Evolutionary conservation across 1,140 invertebrate genomes (phyloP).

Genomic region (Brachionus angularis): DNA sequence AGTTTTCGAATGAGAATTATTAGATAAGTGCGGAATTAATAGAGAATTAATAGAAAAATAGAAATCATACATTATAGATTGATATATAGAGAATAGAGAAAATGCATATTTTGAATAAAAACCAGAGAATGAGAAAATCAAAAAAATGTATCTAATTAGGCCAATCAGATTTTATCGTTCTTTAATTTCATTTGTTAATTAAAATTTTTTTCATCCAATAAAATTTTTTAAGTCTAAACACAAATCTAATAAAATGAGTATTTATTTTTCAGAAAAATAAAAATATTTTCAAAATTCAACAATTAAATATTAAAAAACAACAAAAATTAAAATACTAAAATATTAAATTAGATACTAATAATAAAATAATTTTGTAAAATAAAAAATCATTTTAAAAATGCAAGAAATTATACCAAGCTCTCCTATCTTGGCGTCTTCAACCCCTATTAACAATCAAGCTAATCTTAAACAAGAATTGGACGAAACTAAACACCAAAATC

Average conservation of each 20-base stretch:
- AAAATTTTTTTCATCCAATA: conserved; percentile 11
- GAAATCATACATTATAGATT: no score
- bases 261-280: conserved; percentile 21
- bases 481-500: no score
- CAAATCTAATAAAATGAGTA: conserved; percentile 33
- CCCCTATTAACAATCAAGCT: no score
- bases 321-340: neutral
- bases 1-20: no score
- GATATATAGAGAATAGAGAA: no score
- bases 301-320: conserved; percentile 4
- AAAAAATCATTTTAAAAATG: no score
- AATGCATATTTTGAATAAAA: no score
- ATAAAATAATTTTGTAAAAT: neutral
- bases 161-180: neutral
- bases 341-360: neutral
- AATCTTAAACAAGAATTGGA: no score
- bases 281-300: conserved; percentile 32
- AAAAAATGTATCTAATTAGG: neutral
- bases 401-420: conserved; percentile 27
- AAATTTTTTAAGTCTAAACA: neutral
- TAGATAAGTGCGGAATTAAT: no score
- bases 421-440: neutral
- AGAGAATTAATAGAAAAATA: no score
- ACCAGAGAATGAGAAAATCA: no score
- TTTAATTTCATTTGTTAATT: neutral